These are phyloP conservation scores for Drosophila erecta DNA, from an alignment of 1,140 invertebrate species.

Conservation along the genomic window DNA sequence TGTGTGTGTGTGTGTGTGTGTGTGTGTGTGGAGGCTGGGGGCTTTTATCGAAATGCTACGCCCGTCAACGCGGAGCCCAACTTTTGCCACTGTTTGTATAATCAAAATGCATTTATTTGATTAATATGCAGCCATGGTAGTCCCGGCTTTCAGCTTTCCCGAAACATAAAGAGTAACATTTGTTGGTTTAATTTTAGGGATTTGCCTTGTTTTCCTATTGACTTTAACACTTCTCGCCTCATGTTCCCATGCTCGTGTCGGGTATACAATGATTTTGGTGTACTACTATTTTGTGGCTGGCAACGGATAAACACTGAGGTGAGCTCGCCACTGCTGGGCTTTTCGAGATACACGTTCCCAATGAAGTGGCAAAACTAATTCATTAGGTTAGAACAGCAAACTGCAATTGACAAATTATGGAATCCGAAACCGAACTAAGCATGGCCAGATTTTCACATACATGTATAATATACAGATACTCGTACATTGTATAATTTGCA, in stretches of 20 bases:
- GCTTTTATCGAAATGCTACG: background rate
- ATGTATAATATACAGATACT: background rate
- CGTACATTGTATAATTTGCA: background rate
- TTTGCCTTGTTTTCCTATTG: slow-evolving; percentile 40
- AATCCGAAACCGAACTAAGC: background rate
- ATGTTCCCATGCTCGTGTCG: background rate
- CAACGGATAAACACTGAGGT: slow-evolving; percentile 1
- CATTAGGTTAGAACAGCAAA: background rate
- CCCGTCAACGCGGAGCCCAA: background rate
- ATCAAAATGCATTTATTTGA: slow-evolving; percentile 63
- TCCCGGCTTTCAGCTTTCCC: background rate
- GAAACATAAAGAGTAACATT: slow-evolving; percentile 38
- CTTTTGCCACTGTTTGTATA: slow-evolving; percentile 35
- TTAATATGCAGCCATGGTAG: slow-evolving; percentile 38
- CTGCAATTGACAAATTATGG: background rate
- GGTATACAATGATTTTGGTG: background rate
- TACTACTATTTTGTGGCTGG: slow-evolving; percentile 13
- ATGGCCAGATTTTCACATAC: background rate
- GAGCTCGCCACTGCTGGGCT: background rate
- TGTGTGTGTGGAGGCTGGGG: no score
- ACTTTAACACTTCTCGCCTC: slow-evolving; percentile 32
- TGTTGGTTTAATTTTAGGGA: slow-evolving; percentile 21
- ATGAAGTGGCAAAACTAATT: slow-evolving; percentile 8
- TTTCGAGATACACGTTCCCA: background rate
- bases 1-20: no score